Evolutionary conservation across 2,113 vertebrate genomes (phyloP), one percentile per base, ranked within the genome.

Genomic region (Pollachius pollachius): DNA sequence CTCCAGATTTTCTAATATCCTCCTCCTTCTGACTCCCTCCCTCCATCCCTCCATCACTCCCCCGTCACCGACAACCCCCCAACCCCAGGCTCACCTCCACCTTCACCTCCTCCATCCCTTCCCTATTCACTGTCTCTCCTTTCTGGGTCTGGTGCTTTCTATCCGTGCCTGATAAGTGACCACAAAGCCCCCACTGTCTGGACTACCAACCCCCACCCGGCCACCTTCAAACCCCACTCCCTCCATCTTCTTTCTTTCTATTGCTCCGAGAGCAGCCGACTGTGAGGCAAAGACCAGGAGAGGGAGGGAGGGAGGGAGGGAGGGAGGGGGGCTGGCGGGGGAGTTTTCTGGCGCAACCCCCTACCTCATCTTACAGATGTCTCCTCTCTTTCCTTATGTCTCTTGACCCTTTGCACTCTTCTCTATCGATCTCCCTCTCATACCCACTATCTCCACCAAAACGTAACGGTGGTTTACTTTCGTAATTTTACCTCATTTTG

Each of bases 181-280:
- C 95, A 98, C 95, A 98, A 99, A 98, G 95, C 93, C 90, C 78
- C 90, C 92, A 96, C 94, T 97, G 89, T 90, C 81, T 89, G 25
- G 70, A 76, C 75, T 81, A 81, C 87, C 87, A 84, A 81, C 84
- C 74, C 83, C 84, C 76, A 71, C 76, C 67, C 64, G 52, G 12
- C 52, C 52, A 54, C 16, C 30, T 34, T 2, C 52, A 54, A 34
- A 34, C 18, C 68, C 76, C 76, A 70, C 75, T 34, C 81, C 83
- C 73, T 65, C 37, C 73, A 60, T 59, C n/a, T 73, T 75, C 71
- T 75, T 76, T 66, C 60, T 80, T 70, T 76, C 75, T 72, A 68
- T 69, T 81, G 81, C 54, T 83, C 83, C 75, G 16, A 59, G 65
- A 80, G 83, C 87, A 87, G 77, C 73, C 84, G 82, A 87, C 84